phyloP scores from a whole-genome alignment of 1,140 invertebrate genomes.

The Glomeris maerens region DNA sequence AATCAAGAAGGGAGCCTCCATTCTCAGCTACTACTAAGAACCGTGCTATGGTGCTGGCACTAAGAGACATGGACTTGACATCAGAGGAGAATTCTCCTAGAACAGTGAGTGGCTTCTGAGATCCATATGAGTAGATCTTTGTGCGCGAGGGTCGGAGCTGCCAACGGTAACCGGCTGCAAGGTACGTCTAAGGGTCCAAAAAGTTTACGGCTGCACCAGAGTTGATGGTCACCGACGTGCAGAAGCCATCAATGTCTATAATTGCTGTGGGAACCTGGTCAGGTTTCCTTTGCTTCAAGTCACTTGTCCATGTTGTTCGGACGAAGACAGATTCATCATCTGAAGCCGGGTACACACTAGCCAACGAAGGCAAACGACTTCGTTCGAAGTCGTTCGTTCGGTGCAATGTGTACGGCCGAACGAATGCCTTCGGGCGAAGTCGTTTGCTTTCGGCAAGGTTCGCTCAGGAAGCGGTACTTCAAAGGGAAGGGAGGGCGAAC shows the following conservation, averaged over 20 bases:
- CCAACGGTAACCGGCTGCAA: background rate
- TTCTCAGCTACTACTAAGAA: background rate
- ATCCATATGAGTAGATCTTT: background rate
- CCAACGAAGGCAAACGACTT: no score
- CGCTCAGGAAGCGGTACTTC: no score
- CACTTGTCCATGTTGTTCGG: background rate
- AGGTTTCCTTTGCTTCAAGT: constrained; percentile 5
- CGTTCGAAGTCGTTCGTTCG: no score
- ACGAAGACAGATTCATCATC: background rate
- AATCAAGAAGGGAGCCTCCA: background rate
- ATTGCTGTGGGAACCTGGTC: background rate
- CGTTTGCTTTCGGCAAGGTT: no score
- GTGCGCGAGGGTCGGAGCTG: background rate
- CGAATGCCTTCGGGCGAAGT: no score
- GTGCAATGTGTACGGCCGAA: no score
- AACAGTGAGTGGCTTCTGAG: background rate
- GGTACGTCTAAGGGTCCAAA: no score
- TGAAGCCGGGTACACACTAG: no score
- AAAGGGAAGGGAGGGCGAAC: no score
- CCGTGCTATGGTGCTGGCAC: background rate
- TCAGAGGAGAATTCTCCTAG: background rate
- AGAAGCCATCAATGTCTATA: background rate
- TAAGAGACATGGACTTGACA: background rate
- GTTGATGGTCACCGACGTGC: background rate
- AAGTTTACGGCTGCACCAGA: background rate